Evolutionary conservation across 2,113 vertebrate genomes (phyloP).

Genomic region (Garra rufa): DNA sequence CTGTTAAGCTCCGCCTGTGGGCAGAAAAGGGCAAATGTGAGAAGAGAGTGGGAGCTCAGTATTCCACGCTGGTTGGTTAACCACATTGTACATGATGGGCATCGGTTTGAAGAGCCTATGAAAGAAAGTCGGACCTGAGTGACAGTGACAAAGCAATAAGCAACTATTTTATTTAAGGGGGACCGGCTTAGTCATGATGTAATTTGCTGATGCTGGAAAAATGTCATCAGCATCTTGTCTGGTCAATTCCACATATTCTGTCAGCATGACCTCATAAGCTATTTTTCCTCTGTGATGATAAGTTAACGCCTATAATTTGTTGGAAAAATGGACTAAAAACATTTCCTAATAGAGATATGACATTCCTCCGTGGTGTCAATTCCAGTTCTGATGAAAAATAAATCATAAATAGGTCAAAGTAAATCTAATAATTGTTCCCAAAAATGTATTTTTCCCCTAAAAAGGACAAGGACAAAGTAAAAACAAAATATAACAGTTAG

Average conservation of each 20-base stretch:
- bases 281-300: neutral
- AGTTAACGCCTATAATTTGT: neutral
- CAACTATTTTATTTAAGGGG: neutral
- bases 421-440: too few species aligned
- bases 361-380: neutral
- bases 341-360: neutral
- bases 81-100: neutral
- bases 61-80: slow-evolving; percentile 28
- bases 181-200: slow-evolving; percentile 61
- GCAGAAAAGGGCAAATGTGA: slow-evolving; percentile 16
- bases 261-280: neutral
- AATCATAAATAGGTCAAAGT: neutral
- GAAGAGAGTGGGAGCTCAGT: neutral
- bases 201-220: slow-evolving; percentile 61
- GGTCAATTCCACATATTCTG: neutral
- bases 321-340: neutral
- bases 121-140: slow-evolving; percentile 47
- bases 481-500: neutral
- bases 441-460: too few species aligned
- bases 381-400: neutral
- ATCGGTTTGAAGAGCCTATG: slow-evolving; percentile 59
- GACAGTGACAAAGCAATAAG: slow-evolving; percentile 53
- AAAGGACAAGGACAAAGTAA: neutral
- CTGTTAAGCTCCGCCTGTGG: neutral
- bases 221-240: neutral